Percentiles rank a stretch among this genome's conserved stretches.
Conservation (phyloP, 2,113 vertebrate genomes). For the Cheirogaleus medius region DNA sequence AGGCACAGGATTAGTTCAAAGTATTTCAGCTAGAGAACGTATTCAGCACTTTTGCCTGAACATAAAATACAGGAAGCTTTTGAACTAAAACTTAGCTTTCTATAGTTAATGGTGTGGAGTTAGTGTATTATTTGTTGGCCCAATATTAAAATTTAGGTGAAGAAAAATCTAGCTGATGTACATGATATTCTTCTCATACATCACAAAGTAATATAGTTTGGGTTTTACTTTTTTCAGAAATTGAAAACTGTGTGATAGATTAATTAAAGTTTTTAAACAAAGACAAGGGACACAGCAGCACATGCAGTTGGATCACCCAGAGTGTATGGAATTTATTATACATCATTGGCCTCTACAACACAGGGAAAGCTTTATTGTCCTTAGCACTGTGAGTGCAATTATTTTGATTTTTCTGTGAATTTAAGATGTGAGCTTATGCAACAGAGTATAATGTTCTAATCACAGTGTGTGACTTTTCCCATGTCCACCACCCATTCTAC, state of each 20-base stretch:
- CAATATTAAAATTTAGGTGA: not conserved
- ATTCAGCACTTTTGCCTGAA: not conserved
- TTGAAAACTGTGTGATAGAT: not conserved
- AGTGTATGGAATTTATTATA: not conserved
- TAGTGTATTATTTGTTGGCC: not conserved
- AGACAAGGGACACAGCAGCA: not conserved
- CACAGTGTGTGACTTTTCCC: not conserved
- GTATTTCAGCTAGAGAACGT: not conserved
- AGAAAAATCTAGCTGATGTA: not conserved
- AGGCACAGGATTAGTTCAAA: conserved; percentile 34
- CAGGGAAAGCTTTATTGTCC: not conserved
- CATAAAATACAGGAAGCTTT: conserved; percentile 32
- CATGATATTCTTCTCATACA: not conserved
- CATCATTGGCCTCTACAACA: not conserved
- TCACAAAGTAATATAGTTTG: not conserved
- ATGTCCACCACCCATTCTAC: not conserved
- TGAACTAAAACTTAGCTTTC: not conserved
- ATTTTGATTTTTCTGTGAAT: not conserved
- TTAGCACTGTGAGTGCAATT: not conserved
- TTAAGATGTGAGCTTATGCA: not conserved
- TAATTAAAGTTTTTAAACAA: not conserved
- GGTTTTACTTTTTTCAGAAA: not conserved
- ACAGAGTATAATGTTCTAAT: not conserved
- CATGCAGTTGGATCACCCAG: not conserved
- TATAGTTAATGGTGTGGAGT: not conserved